Conservation (phyloP, 2,888 invertebrate genomes). For the Drosophila incognita region DNA sequence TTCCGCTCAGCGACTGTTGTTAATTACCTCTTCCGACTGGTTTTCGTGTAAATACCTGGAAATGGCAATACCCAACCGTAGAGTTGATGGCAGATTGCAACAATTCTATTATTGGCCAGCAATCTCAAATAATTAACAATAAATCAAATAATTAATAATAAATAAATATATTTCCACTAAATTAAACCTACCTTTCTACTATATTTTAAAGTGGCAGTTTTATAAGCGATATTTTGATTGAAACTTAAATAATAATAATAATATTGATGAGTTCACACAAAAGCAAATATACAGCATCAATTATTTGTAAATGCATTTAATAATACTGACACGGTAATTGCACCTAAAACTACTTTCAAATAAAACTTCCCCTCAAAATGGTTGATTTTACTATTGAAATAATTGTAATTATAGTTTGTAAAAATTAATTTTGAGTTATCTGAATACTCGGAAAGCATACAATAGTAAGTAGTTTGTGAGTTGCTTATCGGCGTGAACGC, state of each 20-base stretch:
- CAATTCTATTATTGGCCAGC: neutral
- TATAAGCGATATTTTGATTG: neutral
- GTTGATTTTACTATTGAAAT: constrained; percentile 5
- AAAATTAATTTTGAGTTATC: constrained; percentile 12
- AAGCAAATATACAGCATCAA: neutral
- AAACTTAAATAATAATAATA: too few relatives aligned
- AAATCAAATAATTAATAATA: neutral
- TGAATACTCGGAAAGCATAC: constrained; percentile 13
- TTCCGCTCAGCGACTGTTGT: neutral
- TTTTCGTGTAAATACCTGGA: neutral
- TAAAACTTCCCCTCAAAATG: neutral
- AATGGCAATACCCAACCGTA: neutral
- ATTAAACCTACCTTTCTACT: neutral
- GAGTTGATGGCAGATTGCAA: neutral
- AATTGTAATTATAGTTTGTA: constrained; percentile 7
- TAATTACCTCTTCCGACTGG: neutral
- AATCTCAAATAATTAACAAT: neutral
- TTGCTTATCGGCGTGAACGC: constrained; percentile 47
- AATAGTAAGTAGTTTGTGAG: constrained; percentile 6
- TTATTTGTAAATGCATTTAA: neutral
- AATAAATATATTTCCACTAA: neutral
- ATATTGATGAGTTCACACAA: neutral
- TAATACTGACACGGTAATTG: neutral
- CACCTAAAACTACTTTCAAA: too few relatives aligned
- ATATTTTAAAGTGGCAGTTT: neutral